These are phyloP conservation scores for Gavia stellata DNA, from an alignment of 2,113 vertebrate species.

Conservation along the genomic window DNA sequence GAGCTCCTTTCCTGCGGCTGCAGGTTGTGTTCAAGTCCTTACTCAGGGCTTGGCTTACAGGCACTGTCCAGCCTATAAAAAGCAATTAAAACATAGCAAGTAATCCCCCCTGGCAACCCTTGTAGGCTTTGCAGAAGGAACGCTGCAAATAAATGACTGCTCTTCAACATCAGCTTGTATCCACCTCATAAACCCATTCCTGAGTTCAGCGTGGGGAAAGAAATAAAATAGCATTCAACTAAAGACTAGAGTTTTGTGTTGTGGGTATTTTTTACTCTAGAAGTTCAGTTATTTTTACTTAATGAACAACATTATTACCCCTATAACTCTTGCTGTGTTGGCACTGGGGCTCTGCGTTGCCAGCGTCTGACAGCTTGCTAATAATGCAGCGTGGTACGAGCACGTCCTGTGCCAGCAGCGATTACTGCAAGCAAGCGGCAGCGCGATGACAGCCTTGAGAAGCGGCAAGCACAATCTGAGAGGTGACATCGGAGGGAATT, in stretches of 20 bases:
- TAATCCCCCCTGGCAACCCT: background rate
- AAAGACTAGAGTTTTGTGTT: background rate
- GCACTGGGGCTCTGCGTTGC: background rate
- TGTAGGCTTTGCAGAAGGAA: background rate
- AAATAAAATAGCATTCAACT: background rate
- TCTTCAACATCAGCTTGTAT: background rate
- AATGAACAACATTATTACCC: background rate
- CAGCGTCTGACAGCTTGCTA: conserved; percentile 62
- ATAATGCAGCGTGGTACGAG: conserved; percentile 36
- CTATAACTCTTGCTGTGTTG: background rate
- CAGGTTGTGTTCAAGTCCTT: background rate
- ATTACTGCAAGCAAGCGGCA: conserved; percentile 8
- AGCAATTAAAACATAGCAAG: background rate
- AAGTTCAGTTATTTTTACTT: conserved; percentile 48
- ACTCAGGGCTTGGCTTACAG: background rate
- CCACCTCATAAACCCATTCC: background rate
- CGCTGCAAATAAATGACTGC: background rate
- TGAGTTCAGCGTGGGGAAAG: background rate
- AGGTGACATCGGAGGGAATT: conserved; percentile 18
- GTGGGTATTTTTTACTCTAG: background rate
- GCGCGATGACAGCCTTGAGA: conserved; percentile 44
- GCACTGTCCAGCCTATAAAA: background rate
- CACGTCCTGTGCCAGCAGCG: conserved; percentile 36
- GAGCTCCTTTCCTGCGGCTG: background rate
- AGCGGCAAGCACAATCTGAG: background rate